Evolutionary conservation across 1,140 invertebrate species (phyloP).

Genomic region (Calycopis cecrops): DNA sequence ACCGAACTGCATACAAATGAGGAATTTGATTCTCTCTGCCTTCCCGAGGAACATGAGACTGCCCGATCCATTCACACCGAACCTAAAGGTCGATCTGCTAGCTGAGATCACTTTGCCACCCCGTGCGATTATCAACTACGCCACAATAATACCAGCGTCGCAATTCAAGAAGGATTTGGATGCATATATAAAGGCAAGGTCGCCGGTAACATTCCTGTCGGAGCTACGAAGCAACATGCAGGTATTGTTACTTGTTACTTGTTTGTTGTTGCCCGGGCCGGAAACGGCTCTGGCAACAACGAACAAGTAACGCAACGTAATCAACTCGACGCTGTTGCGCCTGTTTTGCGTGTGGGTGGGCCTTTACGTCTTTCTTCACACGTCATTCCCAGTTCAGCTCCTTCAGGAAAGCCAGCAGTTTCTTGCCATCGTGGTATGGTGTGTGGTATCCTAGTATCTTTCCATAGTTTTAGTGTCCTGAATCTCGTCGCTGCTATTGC

Average conservation of each 20-base stretch:
- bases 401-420: too few relatives aligned
- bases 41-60: slow-evolving; percentile 98
- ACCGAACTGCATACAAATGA: slow-evolving; percentile 99
- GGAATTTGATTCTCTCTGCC: slow-evolving; percentile 97
- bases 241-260: slow-evolving; percentile 49
- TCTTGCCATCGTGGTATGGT: too few relatives aligned
- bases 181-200: slow-evolving; percentile 94
- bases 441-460: too few relatives aligned
- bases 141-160: slow-evolving; percentile 88
- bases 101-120: slow-evolving; percentile 90
- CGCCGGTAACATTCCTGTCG: slow-evolving; percentile 96
- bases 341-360: too few relatives aligned
- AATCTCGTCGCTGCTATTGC: too few relatives aligned
- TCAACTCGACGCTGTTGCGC: too few relatives aligned
- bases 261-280: slow-evolving; percentile 2
- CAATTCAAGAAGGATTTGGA: slow-evolving; percentile 97
- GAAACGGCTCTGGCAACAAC: too few relatives aligned
- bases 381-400: too few relatives aligned
- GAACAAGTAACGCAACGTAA: too few relatives aligned
- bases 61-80: slow-evolving; percentile 98
- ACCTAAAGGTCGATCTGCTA: slow-evolving; percentile 96
- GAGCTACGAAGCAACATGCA: slow-evolving; percentile 94
- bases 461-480: too few relatives aligned
- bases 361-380: too few relatives aligned
- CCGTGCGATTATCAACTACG: slow-evolving; percentile 92